Conservation (phyloP, 2,113 vertebrate species). For the Otocyon megalotis region DNA sequence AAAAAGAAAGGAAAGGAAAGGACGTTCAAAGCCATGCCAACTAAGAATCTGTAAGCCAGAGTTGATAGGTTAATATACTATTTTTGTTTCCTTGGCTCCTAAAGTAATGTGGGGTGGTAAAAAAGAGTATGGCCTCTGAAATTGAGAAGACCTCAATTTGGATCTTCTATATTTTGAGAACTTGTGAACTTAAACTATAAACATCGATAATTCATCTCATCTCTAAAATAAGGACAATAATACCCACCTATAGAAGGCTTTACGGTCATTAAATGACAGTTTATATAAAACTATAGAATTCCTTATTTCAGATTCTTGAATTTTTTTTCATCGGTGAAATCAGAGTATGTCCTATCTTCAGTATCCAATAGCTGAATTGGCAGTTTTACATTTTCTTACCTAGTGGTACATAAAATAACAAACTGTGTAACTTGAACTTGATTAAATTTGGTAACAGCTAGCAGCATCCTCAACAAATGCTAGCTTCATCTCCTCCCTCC, state of each 20-base stretch:
- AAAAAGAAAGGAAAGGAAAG: neutral
- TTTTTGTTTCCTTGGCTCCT: neutral
- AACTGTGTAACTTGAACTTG: neutral
- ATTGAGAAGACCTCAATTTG: neutral
- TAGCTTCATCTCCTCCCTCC: neutral
- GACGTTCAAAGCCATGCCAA: conserved; percentile 28
- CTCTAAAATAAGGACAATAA: neutral
- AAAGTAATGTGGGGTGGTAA: neutral
- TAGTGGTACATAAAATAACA: neutral
- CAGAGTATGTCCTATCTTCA: neutral
- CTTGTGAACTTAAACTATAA: neutral
- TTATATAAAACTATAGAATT: conserved; percentile 16
- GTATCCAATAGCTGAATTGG: neutral
- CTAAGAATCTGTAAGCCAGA: conserved; percentile 24
- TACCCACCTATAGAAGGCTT: neutral
- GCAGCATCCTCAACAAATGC: neutral
- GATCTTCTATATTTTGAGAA: neutral
- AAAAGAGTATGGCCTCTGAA: neutral
- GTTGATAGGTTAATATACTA: neutral
- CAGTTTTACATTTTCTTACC: conserved; percentile 27
- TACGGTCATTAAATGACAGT: neutral
- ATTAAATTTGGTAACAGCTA: conserved; percentile 6
- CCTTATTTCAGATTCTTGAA: neutral
- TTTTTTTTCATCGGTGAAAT: neutral
- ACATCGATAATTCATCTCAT: conserved; percentile 22